These are phyloP conservation scores for Etheostoma cragini DNA, from an alignment of 2,113 vertebrate genomes.

Conservation along the genomic window DNA sequence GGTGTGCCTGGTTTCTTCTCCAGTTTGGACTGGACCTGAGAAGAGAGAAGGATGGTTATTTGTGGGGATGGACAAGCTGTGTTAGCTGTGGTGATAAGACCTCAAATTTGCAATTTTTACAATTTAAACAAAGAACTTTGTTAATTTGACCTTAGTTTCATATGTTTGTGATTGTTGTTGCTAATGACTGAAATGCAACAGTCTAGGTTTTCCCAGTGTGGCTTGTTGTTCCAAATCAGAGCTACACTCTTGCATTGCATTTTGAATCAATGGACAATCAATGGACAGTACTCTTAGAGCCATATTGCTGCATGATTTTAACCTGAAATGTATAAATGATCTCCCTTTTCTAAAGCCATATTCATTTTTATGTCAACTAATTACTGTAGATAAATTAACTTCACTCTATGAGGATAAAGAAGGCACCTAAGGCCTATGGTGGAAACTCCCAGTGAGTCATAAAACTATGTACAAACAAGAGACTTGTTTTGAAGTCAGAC, in stretches of 20 bases:
- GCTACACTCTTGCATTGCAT: background rate
- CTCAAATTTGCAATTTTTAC: background rate
- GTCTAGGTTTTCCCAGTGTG: background rate
- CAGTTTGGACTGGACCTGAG: slow-evolving; percentile 92
- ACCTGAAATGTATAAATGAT: background rate
- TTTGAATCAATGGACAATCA: background rate
- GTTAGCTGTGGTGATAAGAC: background rate
- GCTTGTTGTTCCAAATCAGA: background rate
- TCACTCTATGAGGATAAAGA: background rate
- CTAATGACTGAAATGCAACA: background rate
- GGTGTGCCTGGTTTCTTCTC: slow-evolving; percentile 94
- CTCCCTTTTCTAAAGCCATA: background rate
- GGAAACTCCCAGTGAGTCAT: slow-evolving; percentile 31
- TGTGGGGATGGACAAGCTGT: background rate
- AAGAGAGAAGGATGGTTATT: slow-evolving; percentile 14
- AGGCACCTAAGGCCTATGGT: background rate
- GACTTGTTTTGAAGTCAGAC: slow-evolving; percentile 28
- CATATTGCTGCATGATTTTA: background rate
- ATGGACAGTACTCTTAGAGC: background rate
- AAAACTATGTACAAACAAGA: background rate
- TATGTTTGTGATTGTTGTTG: too few species aligned
- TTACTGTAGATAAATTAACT: background rate
- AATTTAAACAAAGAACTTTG: background rate
- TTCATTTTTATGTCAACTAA: background rate
- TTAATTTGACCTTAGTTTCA: background rate